Base-by-base conservation (phyloP, 2,888 invertebrate species). In the Chrysopilus asiliformis region DNA sequence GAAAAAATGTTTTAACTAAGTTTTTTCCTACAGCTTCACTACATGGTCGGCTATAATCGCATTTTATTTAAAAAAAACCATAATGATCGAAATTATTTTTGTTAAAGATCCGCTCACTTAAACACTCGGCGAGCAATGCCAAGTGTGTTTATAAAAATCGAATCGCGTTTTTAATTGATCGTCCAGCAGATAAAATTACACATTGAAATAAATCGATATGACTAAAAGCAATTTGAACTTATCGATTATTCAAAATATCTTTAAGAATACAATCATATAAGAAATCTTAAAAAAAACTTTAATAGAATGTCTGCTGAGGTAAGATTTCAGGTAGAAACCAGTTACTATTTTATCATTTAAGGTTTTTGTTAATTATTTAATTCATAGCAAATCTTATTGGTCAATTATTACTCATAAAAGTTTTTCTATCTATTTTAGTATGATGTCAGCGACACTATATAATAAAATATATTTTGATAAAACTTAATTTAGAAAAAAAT, bases 81-180 rank as follows among this genome's bases (percentile, higher is more conserved):
- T 16, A 31, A 28, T 29, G 17, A 31, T 16, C 17, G 29, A 4
- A 35, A 29, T 29, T 35, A 29, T 38, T 32, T 32, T 20, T 34
- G 17, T 24, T 10, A 27, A 32, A 50, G 48, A n/a, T n/a, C n/a
- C n/a, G n/a, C n/a, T n/a, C n/a, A n/a, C n/a, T n/a, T n/a, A n/a
- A n/a, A n/a, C 53, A 53, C 60, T 58, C 58, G 62, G 62, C 62
- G 62, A 61, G 62, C 62, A 63, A 63, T 63, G 62, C 62, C 57
- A 56, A 41, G 55, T 57, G 53, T 55, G 54, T 57, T 49, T 52
- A 49, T n/a, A n/a, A n/a, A n/a, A n/a, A n/a, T n/a, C n/a, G n/a
- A 52, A 51, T 48, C 62, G 61, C 60, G 61, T 53, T 58, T 53
- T 57, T 52, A 58, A 57, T 58, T 52, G n/a, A n/a, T 54, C 55